These are phyloP conservation scores for Spilogale gracilis DNA, from an alignment of 2,113 vertebrate species.

Conservation along the genomic window DNA sequence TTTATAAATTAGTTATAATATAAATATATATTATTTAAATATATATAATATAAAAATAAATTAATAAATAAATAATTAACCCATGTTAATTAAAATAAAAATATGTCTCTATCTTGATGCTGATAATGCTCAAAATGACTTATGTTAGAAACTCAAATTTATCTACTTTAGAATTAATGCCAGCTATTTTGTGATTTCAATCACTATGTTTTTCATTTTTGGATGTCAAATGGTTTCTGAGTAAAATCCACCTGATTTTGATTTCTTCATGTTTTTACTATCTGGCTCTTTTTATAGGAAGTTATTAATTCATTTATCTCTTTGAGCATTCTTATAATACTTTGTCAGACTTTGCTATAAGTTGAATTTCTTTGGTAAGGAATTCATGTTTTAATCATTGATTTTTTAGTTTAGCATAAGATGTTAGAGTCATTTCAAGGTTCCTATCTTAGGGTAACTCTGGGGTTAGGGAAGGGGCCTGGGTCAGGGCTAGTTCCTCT, in stretches of 20 bases:
- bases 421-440: neutral
- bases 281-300: neutral
- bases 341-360: neutral
- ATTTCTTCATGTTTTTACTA: conserved; percentile 56
- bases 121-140: neutral
- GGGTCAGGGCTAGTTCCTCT: neutral
- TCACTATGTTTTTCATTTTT: neutral
- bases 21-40: no score
- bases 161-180: neutral
- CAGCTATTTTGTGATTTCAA: conserved; percentile 55
- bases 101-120: neutral
- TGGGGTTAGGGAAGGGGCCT: neutral
- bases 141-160: neutral
- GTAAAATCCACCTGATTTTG: conserved; percentile 29
- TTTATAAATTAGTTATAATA: no score
- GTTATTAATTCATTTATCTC: conserved; percentile 16
- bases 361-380: conserved; percentile 11
- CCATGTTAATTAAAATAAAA: no score
- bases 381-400: neutral
- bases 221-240: neutral
- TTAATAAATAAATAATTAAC: no score
- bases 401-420: neutral
- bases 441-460: neutral
- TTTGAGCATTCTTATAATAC: neutral
- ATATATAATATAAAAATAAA: no score